Evolutionary conservation across 2,888 invertebrate species (phyloP).

Genomic region (Phyllotreta cruciferae): DNA sequence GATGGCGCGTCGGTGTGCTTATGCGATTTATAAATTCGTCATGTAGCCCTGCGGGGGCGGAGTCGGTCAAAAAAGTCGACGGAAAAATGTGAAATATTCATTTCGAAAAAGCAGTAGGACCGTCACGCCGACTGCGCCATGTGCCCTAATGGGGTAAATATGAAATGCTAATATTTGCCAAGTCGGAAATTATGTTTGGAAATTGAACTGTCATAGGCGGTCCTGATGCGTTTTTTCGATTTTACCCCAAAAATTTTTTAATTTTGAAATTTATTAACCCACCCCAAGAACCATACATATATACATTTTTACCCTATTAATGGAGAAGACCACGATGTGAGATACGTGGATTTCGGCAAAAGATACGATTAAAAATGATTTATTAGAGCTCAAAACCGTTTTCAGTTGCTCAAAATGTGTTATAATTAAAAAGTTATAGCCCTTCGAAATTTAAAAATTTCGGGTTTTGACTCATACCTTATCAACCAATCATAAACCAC

Average conservation of each 20-base stretch:
- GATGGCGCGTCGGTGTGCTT: slow-evolving; percentile 53
- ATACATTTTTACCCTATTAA: too few relatives aligned
- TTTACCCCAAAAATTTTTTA: not conserved
- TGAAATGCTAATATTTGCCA: slow-evolving; percentile 60
- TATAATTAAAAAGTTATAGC: too few relatives aligned
- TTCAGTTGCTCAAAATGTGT: too few relatives aligned
- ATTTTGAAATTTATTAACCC: not conserved
- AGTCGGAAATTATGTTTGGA: slow-evolving; percentile 57
- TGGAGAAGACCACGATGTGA: too few relatives aligned
- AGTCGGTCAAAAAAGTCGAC: slow-evolving; percentile 52
- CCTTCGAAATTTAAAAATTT: too few relatives aligned
- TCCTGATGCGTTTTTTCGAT: not conserved
- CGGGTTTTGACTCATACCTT: too few relatives aligned
- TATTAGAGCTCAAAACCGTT: too few relatives aligned
- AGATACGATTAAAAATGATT: too few relatives aligned
- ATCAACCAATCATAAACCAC: too few relatives aligned
- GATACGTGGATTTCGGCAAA: too few relatives aligned
- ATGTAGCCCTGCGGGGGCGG: slow-evolving; percentile 51
- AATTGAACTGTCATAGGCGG: slow-evolving; percentile 56
- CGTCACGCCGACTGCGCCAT: slow-evolving; percentile 49
- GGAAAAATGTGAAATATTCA: slow-evolving; percentile 56
- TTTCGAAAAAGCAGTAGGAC: slow-evolving; percentile 51
- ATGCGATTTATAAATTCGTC: slow-evolving; percentile 57
- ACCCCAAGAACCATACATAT: too few relatives aligned
- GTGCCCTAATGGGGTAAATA: slow-evolving; percentile 59